Conservation (phyloP, 2,888 invertebrate genomes). For the Amorpha juglandis region DNA sequence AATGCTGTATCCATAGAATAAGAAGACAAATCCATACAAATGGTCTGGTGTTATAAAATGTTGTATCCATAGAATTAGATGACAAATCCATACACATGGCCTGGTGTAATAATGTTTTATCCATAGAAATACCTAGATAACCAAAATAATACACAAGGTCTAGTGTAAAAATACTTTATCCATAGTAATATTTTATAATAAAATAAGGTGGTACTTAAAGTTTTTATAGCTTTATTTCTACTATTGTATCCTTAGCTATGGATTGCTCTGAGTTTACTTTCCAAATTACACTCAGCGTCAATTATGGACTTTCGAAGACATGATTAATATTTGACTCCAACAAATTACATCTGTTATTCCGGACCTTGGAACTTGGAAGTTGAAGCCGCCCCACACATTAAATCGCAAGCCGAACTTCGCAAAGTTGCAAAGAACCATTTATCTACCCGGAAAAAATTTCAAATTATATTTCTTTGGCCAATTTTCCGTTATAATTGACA, state of each 20-base stretch:
- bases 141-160: no score
- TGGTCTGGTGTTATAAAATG: no score
- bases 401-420: constrained; percentile 47
- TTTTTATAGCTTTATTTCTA: no score
- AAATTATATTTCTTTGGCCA: constrained; percentile 55
- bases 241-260: background rate
- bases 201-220: no score
- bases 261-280: background rate
- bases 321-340: constrained; percentile 33
- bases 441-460: constrained; percentile 50
- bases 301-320: constrained; percentile 3
- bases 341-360: constrained; percentile 42
- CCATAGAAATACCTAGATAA: no score
- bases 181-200: no score
- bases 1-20: no score
- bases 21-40: no score
- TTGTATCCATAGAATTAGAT: no score
- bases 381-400: constrained; percentile 41
- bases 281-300: background rate
- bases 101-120: no score
- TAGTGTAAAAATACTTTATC: no score
- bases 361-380: constrained; percentile 52
- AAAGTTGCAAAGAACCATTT: constrained; percentile 57
- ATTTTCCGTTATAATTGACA: constrained; percentile 57
- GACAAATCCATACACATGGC: no score